Evolutionary conservation across 2,888 invertebrate species (phyloP).

Genomic region (Rhagophthalmus giganteus): DNA sequence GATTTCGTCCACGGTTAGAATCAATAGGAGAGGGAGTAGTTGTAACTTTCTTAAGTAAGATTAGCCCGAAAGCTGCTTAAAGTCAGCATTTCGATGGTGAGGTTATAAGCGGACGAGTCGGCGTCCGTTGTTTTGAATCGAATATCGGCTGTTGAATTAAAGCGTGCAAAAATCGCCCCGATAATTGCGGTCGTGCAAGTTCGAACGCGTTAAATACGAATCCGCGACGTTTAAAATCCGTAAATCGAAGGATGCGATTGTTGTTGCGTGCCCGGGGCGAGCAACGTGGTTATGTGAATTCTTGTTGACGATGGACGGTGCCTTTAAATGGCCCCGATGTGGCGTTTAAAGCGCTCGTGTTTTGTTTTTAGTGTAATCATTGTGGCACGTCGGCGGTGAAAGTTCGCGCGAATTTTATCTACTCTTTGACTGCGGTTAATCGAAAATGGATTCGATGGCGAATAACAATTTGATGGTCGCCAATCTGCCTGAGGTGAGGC

Average conservation of each 20-base stretch:
- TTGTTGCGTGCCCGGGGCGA: constrained; percentile 7
- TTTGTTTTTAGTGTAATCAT: constrained; percentile 1
- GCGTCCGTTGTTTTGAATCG: constrained; percentile 4
- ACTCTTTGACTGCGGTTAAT: constrained; percentile 1
- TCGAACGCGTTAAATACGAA: neutral
- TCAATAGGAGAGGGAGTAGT: constrained; percentile 35
- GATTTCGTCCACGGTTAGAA: constrained; percentile 19
- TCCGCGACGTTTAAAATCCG: neutral
- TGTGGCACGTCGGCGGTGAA: neutral
- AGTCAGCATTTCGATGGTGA: neutral
- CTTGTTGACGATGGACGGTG: constrained; percentile 3
- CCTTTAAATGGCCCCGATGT: constrained; percentile 22
- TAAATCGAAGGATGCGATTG: constrained; percentile 8
- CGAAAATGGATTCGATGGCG: constrained; percentile 47
- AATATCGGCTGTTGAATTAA: constrained; percentile 5
- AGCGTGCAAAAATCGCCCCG: too few species aligned
- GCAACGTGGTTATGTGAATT: constrained; percentile 15
- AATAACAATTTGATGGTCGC: constrained; percentile 49
- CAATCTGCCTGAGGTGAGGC: constrained; percentile 49
- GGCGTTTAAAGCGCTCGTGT: constrained; percentile 1
- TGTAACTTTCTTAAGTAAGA: constrained; percentile 42
- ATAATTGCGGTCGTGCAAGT: too few species aligned
- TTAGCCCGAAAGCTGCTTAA: constrained; percentile 23
- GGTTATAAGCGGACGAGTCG: neutral
- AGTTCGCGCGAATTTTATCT: neutral